phyloP scores from a whole-genome alignment of 2,113 vertebrate genomes.

The Ellobius talpinus region DNA sequence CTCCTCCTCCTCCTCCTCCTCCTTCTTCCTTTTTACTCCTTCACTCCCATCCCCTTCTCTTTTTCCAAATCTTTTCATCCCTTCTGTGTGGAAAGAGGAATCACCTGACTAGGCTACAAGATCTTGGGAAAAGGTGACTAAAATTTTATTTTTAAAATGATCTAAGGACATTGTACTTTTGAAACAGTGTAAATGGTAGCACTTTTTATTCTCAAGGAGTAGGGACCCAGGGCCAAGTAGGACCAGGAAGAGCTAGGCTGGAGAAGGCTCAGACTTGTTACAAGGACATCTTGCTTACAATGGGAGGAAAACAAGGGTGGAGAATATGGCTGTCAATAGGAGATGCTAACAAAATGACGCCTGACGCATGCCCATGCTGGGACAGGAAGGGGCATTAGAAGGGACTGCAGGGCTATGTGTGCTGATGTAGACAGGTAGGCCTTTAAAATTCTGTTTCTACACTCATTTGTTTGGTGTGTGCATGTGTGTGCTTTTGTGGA shows the following conservation, averaged over 20 bases:
- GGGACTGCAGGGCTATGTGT: background rate
- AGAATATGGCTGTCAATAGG: background rate
- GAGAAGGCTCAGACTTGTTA: background rate
- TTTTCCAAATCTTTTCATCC: background rate
- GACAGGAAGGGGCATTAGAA: background rate
- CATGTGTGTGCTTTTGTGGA: background rate
- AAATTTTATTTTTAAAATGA: background rate
- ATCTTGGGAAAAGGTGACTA: background rate
- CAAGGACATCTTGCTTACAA: background rate
- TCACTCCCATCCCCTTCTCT: background rate
- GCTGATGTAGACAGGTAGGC: background rate
- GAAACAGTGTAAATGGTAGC: background rate
- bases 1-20: background rate
- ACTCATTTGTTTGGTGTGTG: background rate
- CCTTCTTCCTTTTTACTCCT: background rate
- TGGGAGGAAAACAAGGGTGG: background rate
- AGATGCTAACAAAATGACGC: background rate
- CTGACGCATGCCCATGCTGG: too few relatives aligned
- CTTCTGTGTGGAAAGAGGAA: background rate
- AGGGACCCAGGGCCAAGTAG: background rate
- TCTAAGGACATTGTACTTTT: background rate
- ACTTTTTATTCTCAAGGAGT: background rate
- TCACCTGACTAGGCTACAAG: background rate
- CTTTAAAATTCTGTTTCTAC: background rate
- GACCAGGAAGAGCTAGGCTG: background rate